A percentile compares a stretch with the other conserved stretches of the same genome.
Conservation (phyloP, 2,113 vertebrate species). For the Chroicocephalus ridibundus region DNA sequence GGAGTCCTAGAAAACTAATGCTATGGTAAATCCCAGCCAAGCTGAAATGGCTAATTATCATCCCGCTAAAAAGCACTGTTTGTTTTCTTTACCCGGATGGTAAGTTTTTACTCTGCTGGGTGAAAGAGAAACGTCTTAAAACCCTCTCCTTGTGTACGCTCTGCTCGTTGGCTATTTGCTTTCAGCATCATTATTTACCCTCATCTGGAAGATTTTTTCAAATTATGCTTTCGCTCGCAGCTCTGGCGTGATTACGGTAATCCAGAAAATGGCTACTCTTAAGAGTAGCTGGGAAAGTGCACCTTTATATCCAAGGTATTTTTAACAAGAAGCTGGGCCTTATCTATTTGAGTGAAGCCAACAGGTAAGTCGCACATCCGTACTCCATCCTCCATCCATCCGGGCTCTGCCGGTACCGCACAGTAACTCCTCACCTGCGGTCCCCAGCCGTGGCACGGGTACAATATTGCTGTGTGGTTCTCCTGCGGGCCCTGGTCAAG, state of each 20-base stretch:
- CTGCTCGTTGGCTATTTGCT: not conserved
- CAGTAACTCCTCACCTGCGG: constrained; percentile 84
- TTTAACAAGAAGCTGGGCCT: not conserved
- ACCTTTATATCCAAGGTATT: not conserved
- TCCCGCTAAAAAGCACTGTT: not conserved
- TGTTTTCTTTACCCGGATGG: not conserved
- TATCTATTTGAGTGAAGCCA: not conserved
- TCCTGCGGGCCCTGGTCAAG: constrained; percentile 93
- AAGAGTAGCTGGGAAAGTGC: not conserved
- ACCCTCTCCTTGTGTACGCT: not conserved
- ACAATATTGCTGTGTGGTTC: constrained; percentile 93
- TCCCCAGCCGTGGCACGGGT: constrained; percentile 94
- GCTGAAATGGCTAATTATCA: not conserved
- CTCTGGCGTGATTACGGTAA: not conserved
- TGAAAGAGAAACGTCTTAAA: not conserved
- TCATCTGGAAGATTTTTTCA: not conserved
- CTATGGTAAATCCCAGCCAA: not conserved
- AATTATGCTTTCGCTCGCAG: not conserved
- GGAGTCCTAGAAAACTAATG: not conserved
- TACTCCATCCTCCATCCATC: not conserved
- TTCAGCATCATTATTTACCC: not conserved
- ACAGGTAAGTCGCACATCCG: accelerated
- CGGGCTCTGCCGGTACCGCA: not conserved
- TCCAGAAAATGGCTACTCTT: not conserved
- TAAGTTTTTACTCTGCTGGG: not conserved